Evolutionary conservation across 2,113 vertebrate genomes (phyloP).

Genomic region (Odontophorus gujanensis): DNA sequence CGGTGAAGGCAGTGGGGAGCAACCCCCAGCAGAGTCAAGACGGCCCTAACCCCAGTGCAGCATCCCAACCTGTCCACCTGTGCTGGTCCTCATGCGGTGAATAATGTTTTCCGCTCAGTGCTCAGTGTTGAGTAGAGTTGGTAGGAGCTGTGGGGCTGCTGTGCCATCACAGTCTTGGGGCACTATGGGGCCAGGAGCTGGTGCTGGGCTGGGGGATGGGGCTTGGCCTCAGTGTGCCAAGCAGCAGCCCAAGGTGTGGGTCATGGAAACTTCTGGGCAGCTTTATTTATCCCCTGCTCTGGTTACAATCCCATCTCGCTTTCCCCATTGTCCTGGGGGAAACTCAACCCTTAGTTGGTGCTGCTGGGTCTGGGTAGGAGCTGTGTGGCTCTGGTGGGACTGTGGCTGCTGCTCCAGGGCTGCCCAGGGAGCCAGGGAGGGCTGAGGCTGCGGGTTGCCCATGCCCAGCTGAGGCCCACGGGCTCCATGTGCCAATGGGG

Average conservation of each 20-base stretch:
- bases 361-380: background rate
- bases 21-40: too few species aligned
- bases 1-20: background rate
- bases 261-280: slow-evolving; percentile 59
- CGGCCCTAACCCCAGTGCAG: too few species aligned
- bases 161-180: too few species aligned
- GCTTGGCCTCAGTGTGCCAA: background rate
- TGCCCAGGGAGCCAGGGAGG: background rate
- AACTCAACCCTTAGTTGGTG: slow-evolving; percentile 50
- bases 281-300: slow-evolving; percentile 56
- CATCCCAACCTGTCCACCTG: too few species aligned
- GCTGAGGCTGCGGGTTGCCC: background rate
- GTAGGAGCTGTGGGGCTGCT: too few species aligned
- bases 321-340: slow-evolving; percentile 57
- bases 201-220: background rate
- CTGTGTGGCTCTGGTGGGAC: too few species aligned
- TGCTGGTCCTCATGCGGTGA: background rate
- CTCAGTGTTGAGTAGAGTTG: too few species aligned
- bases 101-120: slow-evolving; percentile 26
- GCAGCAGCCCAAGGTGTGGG: background rate
- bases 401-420: background rate
- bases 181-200: background rate
- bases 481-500: background rate
- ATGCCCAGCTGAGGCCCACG: background rate
- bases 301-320: slow-evolving; percentile 40